These are phyloP conservation scores for Champsocephalus esox DNA, from an alignment of 2,797 vertebrate genomes.

Conservation along the genomic window DNA sequence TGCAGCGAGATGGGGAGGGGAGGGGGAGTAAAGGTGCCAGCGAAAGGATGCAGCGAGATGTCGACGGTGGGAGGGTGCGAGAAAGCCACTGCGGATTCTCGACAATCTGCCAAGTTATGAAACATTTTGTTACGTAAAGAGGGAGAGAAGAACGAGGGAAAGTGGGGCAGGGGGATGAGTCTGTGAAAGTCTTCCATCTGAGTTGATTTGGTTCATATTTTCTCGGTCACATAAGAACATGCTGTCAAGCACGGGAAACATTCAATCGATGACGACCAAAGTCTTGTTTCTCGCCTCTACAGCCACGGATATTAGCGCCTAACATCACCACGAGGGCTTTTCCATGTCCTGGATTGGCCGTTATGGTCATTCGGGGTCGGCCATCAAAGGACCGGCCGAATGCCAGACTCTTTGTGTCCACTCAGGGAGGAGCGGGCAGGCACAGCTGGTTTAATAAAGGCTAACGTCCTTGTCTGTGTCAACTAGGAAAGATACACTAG, in stretches of 20 bases:
- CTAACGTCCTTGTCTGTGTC: constrained; percentile 54
- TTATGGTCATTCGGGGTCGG: constrained; percentile 40
- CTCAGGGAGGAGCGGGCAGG: constrained; percentile 35
- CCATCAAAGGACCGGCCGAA: constrained; percentile 64
- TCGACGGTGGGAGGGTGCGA: constrained; percentile 15
- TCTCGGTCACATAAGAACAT: constrained; percentile 4
- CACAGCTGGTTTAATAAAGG: constrained; percentile 64
- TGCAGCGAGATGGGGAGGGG: constrained; percentile 25
- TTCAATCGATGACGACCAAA: constrained; percentile 34
- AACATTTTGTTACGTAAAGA: constrained; percentile 77
- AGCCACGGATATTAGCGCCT: constrained; percentile 30
- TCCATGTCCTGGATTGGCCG: constrained; percentile 40
- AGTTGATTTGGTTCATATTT: constrained; percentile 15
- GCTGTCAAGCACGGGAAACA: not conserved
- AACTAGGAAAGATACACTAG: constrained; percentile 31
- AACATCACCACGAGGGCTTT: constrained; percentile 46
- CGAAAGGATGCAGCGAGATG: constrained; percentile 36
- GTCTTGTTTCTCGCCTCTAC: constrained; percentile 27
- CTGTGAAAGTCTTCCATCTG: constrained; percentile 42
- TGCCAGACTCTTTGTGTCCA: constrained; percentile 48
- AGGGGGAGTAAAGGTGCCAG: constrained; percentile 21
- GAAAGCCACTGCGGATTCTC: constrained; percentile 45
- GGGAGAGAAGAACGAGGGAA: constrained; percentile 13
- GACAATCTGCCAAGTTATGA: constrained; percentile 78
- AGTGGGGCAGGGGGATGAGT: constrained; percentile 48